phyloP scores from a whole-genome alignment of 2,797 vertebrate genomes.

The Enteromius argenteus region DNA sequence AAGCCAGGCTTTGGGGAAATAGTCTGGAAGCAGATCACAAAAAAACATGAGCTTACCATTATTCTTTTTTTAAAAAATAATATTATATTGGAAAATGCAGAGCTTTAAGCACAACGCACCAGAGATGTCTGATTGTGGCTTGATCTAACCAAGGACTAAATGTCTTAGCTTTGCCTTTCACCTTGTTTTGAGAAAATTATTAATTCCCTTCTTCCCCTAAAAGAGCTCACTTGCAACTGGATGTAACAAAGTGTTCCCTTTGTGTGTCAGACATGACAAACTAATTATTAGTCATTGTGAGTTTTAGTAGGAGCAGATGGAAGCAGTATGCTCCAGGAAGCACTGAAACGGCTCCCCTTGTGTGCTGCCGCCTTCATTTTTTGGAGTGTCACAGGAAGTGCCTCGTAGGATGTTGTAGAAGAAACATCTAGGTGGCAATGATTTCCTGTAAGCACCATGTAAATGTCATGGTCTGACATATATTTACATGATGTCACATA shows the following conservation, averaged over 20 bases:
- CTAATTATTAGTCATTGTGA: constrained; percentile 50
- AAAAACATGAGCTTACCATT: constrained; percentile 66
- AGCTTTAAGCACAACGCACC: not conserved
- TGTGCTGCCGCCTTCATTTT: constrained; percentile 8
- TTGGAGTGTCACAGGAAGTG: constrained; percentile 13
- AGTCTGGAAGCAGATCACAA: constrained; percentile 60
- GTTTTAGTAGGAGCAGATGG: constrained; percentile 48
- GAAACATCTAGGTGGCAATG: constrained; percentile 14
- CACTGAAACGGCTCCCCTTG: constrained; percentile 27
- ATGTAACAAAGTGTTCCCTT: constrained; percentile 31
- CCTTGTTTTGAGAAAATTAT: constrained; percentile 13
- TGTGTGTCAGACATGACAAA: constrained; percentile 46
- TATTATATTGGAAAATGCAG: constrained; percentile 30
- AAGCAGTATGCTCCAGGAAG: constrained; percentile 44
- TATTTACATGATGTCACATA: constrained; percentile 31
- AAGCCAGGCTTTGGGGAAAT: constrained; percentile 56
- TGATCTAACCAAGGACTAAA: not conserved
- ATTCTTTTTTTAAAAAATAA: constrained; percentile 58
- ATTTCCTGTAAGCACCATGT: constrained; percentile 30
- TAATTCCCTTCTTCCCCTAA: not conserved
- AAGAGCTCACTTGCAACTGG: constrained; percentile 17
- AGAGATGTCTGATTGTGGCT: constrained; percentile 4
- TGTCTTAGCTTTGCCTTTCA: not conserved
- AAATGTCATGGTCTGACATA: constrained; percentile 26
- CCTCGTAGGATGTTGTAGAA: constrained; percentile 16